Evolutionary conservation across 2,888 invertebrate species (phyloP).

Genomic region (Apomyelois bistriatella): DNA sequence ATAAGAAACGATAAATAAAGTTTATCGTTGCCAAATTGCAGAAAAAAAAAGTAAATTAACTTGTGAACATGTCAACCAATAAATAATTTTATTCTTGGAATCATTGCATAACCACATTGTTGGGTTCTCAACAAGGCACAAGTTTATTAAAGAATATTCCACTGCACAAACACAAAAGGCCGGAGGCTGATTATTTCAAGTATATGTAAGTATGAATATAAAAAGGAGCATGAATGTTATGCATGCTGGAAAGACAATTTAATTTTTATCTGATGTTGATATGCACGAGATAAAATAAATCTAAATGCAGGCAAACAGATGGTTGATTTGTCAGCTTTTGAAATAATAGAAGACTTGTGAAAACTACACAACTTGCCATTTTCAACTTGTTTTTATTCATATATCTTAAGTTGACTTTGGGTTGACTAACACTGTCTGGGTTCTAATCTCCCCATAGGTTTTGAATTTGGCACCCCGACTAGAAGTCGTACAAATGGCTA

Average conservation of each 20-base stretch:
- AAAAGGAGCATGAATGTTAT: background rate
- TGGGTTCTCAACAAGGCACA: background rate
- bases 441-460: too few relatives aligned
- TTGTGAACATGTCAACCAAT: background rate
- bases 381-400: too few relatives aligned
- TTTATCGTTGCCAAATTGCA: background rate
- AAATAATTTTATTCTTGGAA: background rate
- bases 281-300: background rate
- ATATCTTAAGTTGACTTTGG: too few relatives aligned
- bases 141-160: background rate
- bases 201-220: background rate
- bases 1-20: slow-evolving; percentile 12
- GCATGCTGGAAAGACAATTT: background rate
- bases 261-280: background rate
- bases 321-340: too few relatives aligned
- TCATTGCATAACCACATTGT: background rate
- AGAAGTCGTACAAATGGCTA: too few relatives aligned
- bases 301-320: too few relatives aligned
- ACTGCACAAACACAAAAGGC: slow-evolving; percentile 1
- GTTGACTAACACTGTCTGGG: too few relatives aligned
- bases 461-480: too few relatives aligned
- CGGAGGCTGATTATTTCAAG: background rate
- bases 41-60: background rate
- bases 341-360: too few relatives aligned
- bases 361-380: too few relatives aligned